A percentile compares a stretch with the other conserved stretches of the same genome.
Conservation (phyloP, 2,797 vertebrate species). For the Aselliscus stoliczkanus region DNA sequence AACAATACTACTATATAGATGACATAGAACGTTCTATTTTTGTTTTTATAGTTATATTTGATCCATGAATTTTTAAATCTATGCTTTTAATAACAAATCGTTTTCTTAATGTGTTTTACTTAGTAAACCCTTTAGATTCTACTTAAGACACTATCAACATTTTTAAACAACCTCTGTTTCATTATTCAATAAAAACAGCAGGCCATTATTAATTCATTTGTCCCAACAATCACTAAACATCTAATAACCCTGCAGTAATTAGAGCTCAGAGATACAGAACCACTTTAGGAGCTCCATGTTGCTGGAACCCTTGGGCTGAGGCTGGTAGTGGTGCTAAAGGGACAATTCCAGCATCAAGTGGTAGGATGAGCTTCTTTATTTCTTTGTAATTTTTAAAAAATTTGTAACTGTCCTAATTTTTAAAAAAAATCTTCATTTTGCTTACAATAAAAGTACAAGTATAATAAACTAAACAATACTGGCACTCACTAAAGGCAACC, state of each 20-base stretch:
- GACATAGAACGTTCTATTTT: constrained; percentile 21
- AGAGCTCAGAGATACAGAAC: constrained; percentile 7
- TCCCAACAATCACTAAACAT: constrained; percentile 18
- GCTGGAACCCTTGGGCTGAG: background rate
- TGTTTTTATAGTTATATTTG: constrained; percentile 43
- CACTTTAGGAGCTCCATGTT: background rate
- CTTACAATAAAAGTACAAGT: background rate
- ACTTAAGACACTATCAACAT: background rate
- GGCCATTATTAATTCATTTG: constrained; percentile 40
- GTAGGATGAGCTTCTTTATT: background rate
- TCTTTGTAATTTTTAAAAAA: background rate
- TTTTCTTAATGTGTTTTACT: constrained; percentile 28
- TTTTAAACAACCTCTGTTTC: background rate
- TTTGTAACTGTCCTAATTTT: background rate
- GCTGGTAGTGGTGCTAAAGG: background rate
- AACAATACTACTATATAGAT: background rate
- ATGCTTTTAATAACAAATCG: constrained; percentile 30
- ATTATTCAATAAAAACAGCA: constrained; percentile 45
- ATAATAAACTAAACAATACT: background rate
- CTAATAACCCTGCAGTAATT: constrained; percentile 5
- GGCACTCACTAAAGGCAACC: background rate
- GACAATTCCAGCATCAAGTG: background rate
- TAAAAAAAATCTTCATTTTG: background rate
- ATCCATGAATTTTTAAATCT: background rate
- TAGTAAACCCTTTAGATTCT: constrained; percentile 23